A percentile compares a stretch with the other conserved stretches of the same genome.
These are phyloP conservation scores for Alethe diademata DNA, from an alignment of 2,113 vertebrate genomes.

Conservation along the genomic window DNA sequence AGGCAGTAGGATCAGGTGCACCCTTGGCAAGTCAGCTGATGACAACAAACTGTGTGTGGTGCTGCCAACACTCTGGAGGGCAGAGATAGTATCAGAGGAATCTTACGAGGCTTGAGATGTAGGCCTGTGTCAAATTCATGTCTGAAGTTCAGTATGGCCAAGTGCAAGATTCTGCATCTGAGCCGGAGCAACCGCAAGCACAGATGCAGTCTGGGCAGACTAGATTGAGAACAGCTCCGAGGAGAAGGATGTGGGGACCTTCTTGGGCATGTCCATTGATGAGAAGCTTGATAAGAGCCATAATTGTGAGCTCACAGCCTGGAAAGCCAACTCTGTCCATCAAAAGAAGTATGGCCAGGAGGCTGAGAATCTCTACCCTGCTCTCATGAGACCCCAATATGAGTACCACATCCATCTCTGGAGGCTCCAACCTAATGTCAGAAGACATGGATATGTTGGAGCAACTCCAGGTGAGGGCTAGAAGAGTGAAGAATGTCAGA, in stretches of 20 bases:
- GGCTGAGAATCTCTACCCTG: background rate
- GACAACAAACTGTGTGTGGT: background rate
- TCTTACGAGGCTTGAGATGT: background rate
- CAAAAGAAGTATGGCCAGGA: background rate
- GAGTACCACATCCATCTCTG: background rate
- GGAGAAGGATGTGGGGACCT: no score
- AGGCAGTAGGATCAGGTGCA: background rate
- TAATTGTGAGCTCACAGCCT: background rate
- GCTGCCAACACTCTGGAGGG: background rate
- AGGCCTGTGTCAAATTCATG: background rate
- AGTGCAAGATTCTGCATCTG: background rate
- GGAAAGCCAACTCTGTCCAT: background rate
- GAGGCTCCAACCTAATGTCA: background rate
- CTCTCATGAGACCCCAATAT: rapidly evolving
- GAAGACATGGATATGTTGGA: background rate
- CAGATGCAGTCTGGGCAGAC: background rate
- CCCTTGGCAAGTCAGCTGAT: background rate
- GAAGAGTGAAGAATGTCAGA: background rate
- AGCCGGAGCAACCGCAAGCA: rapidly evolving
- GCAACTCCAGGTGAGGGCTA: background rate
- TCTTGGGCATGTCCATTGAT: background rate
- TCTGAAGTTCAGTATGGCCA: background rate
- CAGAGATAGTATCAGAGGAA: background rate
- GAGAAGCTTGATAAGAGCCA: background rate
- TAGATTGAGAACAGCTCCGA: background rate